Conservation (phyloP, 2,113 vertebrate species). For the Narcine bancroftii region DNA sequence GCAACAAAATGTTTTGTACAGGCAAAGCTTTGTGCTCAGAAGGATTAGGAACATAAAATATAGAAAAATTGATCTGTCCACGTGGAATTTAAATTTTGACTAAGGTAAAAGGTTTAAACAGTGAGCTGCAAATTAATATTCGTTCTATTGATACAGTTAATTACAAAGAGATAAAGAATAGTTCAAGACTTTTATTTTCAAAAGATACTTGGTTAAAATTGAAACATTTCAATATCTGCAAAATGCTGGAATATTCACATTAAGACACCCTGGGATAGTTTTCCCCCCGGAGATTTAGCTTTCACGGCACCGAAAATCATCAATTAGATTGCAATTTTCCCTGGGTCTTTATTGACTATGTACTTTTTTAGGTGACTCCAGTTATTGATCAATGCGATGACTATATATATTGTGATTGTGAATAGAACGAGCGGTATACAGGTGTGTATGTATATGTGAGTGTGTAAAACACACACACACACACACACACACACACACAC, state of each 20-base stretch:
- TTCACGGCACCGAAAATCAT: not conserved
- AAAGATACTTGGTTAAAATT: not conserved
- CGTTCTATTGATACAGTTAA: not conserved
- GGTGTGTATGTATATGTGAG: too few species aligned
- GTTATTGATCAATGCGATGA: not conserved
- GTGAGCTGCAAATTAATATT: not conserved
- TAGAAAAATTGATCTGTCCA: not conserved
- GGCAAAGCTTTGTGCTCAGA: not conserved
- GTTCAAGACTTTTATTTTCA: too few species aligned
- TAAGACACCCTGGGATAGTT: not conserved
- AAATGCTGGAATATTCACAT: too few species aligned
- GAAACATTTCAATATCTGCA: not conserved
- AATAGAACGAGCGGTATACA: too few species aligned
- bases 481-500: too few species aligned
- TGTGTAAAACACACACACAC: too few species aligned
- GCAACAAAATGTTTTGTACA: not conserved
- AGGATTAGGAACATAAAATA: not conserved
- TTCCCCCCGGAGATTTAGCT: not conserved
- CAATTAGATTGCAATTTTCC: not conserved
- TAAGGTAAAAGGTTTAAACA: not conserved
- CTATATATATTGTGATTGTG: too few species aligned
- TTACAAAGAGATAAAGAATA: not conserved
- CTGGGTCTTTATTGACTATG: not conserved
- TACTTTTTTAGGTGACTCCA: not conserved
- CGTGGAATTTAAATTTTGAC: not conserved